Evolutionary conservation across 2,113 vertebrate genomes (phyloP), one percentile per base, ranked within the genome.

Genomic region (Malurus alboscapulatus): DNA sequence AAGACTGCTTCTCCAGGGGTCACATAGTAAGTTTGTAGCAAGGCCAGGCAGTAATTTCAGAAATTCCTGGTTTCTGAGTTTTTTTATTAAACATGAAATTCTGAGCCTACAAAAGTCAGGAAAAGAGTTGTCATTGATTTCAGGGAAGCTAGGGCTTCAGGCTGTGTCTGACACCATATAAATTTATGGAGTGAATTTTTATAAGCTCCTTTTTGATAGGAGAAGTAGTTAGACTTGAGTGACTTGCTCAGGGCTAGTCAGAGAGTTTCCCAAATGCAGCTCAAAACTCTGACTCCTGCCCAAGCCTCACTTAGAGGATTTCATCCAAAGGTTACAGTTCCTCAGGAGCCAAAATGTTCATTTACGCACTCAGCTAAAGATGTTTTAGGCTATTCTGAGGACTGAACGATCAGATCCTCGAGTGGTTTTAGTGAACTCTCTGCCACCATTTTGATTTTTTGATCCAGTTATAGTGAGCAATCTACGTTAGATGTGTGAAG

Each of bases 101-200:
- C n/a, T 82, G 47, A 91, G 45, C 26, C 47, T 83, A 1, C 12
- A 4, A 68, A 87, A 71, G 58, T 87, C 21, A 48, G 63, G 71
- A 82, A 45, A 92, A 85, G 10, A 65, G 68, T 89, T 73, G 55
- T 44, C 67, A 59, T 63, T 79, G 78, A 74, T 88, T 91, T 83
- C 45, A 45, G 0, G 73, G 32, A 68, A 79, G 38, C 47, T 87
- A 69, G 20, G 26, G 42, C 87, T 90, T 93, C 50, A 73, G 25
- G 32, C 66, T 79, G 58, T 92, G 4, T 13, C 71, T 83, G 66
- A 62, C 71, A 82, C 38, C 4, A 13, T 59, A 55, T 69, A 48
- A 59, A 82, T 83, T 89, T 73, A 79, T 53, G 34, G 76, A 85
- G 34, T 61, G 42, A 65, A 48, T 73, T 89, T 88, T 87, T 85